phyloP scores from a whole-genome alignment of 2,797 vertebrate species.

The Vultur gryphus region DNA sequence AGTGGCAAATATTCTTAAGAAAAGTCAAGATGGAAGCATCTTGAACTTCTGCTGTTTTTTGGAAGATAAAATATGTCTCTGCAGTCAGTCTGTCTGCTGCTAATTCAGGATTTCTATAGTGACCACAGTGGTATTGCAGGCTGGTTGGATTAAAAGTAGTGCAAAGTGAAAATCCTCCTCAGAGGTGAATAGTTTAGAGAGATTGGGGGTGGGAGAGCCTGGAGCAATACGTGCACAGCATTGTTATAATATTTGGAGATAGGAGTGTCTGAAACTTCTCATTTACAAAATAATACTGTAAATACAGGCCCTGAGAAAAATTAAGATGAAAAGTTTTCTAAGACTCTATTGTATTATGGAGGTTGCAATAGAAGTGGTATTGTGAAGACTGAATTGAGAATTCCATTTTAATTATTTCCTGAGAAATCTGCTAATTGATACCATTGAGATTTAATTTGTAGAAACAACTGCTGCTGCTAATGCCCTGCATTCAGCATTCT shows the following conservation, averaged over 20 bases:
- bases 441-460: slow-evolving; percentile 18
- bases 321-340: not conserved
- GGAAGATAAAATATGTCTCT: not conserved
- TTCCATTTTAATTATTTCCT: not conserved
- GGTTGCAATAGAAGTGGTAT: not conserved
- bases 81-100: not conserved
- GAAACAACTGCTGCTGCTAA: not conserved
- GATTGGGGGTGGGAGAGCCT: not conserved
- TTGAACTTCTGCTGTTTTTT: not conserved
- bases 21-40: not conserved
- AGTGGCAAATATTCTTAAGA: not conserved
- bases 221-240: fast-evolving
- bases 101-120: not conserved
- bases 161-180: not conserved
- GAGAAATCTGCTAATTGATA: slow-evolving; percentile 34
- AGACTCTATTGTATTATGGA: not conserved
- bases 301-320: not conserved
- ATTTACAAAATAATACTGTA: not conserved
- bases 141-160: not conserved
- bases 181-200: not conserved
- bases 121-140: not conserved
- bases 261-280: not conserved
- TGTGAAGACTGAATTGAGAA: not conserved
- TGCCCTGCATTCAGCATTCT: not conserved
- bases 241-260: not conserved